These are phyloP conservation scores for Matsumurasca onukii DNA, from an alignment of 1,140 invertebrate species.

Conservation along the genomic window DNA sequence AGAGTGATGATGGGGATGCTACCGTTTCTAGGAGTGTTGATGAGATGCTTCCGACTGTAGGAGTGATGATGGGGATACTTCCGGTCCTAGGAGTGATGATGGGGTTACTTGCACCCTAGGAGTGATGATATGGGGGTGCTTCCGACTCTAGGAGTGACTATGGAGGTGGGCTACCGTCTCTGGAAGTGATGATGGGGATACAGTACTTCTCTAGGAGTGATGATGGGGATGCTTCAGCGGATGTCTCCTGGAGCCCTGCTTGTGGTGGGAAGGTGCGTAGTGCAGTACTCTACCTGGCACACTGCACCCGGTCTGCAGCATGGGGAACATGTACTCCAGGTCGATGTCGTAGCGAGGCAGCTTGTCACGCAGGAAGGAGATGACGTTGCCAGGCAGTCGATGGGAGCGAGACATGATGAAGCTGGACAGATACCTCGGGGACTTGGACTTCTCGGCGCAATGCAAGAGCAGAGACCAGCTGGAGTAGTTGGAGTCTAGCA, in stretches of 20 bases:
- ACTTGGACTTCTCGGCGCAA: conserved; percentile 80
- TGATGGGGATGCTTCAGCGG: conserved; percentile 32
- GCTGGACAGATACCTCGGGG: conserved; percentile 74
- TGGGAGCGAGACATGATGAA: conserved; percentile 72
- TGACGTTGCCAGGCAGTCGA: conserved; percentile 60
- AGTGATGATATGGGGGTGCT: no score
- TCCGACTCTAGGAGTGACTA: no score
- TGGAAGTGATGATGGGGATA: no score
- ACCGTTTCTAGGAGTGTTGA: no score
- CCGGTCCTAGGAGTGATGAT: no score
- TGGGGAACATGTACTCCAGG: conserved; percentile 77
- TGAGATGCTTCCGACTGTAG: no score
- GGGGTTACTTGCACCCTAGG: no score
- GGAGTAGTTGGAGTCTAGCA: conserved; percentile 76
- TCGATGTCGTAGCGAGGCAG: conserved; percentile 73
- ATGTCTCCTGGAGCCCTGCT: conserved; percentile 23
- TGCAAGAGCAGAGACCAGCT: conserved; percentile 80
- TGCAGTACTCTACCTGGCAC: conserved; percentile 35
- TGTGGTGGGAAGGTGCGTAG: conserved; percentile 32
- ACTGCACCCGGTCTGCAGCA: conserved; percentile 67
- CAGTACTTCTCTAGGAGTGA: no score
- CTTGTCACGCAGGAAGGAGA: conserved; percentile 60
- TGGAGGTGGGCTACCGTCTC: no score
- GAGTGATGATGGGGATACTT: no score
- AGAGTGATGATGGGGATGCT: no score